Evolutionary conservation across 64 coral and sea anemone species (phyloP), one percentile per base, ranked within the genome.

Genomic region (Astreopora myriophthalma): DNA sequence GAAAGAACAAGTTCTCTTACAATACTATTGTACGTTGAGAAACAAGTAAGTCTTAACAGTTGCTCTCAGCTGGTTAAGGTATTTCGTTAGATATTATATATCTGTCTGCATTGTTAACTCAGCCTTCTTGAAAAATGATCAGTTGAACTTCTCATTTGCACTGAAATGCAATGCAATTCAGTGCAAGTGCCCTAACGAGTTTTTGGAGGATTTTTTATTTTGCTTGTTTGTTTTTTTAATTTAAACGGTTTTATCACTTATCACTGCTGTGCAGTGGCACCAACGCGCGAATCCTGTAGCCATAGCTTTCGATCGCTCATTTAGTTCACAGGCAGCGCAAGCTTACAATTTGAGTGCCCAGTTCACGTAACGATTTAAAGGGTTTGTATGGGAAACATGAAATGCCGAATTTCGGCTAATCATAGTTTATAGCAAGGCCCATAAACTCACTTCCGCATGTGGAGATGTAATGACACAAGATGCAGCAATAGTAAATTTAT

Each of bases 11-110:
- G 20, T 64, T 64, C 20, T 42, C 7, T 7, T 14, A 12, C 34
- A 12, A 32, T 31, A 38, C 6, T 2, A 3, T 23, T 25, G 10
- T 63, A 11, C 16, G 79, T 83, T 3, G 34, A 83, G 49, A 83
- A 83, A 83, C 79, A 39, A 36, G 57, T 83, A 16, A n/a, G 29
- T 83, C 79, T 83, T 83, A 65, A 31, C 79, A 38, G 57, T 34
- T 65, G 13, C 17, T 52, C 37, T 63, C 20, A 33, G 34, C 57
- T 63, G 79, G 48, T 33, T 83, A 14, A 83, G 79, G 79, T 83
- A 52, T 81, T 76, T 35, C n/a, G 79, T 83, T 83, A 83, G 57
- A 83, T 83, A 83, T 83, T 65, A 83, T 83, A 83, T 83, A 83
- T 83, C 79, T 63, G 75, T 17, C 61, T 63, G 36, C 34, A 58